Percentiles rank a stretch among this genome's conserved stretches.
Conservation (phyloP, 2,888 invertebrate genomes). For the Aleiodes leptofemur region DNA sequence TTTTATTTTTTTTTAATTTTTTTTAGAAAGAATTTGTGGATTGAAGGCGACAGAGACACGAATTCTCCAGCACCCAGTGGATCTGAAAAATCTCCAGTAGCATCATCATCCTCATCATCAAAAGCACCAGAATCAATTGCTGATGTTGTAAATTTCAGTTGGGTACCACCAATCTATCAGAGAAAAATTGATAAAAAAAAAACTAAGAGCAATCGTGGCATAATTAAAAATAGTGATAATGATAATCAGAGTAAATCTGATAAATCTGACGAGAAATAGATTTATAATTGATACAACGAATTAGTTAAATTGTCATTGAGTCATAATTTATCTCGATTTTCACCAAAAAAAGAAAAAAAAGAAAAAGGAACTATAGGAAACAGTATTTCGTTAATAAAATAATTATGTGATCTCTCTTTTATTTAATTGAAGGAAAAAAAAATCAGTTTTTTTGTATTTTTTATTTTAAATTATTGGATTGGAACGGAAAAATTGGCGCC, state of each 20-base stretch:
- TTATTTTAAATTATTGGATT: not conserved
- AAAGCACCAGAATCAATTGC: constrained; percentile 60
- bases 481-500: not conserved
- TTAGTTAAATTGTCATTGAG: not conserved
- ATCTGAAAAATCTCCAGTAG: constrained; percentile 50
- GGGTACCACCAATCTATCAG: constrained; percentile 69
- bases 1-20: constrained; percentile 2
- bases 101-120: constrained; percentile 58
- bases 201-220: constrained; percentile 1
- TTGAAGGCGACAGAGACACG: constrained; percentile 56
- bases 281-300: constrained; percentile 8
- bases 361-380: not conserved
- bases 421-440: too few relatives aligned
- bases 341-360: constrained; percentile 6
- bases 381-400: not conserved
- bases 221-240: constrained; percentile 1
- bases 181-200: constrained; percentile 7
- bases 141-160: constrained; percentile 67
- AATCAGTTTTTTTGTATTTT: too few relatives aligned
- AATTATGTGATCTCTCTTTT: constrained; percentile 19
- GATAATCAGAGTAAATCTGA: constrained; percentile 22
- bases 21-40: constrained; percentile 60
- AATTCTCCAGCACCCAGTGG: constrained; percentile 55
- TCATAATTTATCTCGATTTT: not conserved
- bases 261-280: constrained; percentile 10